Evolutionary conservation across 2,797 vertebrate genomes (phyloP).

Genomic region (Mionectes olivaceus): DNA sequence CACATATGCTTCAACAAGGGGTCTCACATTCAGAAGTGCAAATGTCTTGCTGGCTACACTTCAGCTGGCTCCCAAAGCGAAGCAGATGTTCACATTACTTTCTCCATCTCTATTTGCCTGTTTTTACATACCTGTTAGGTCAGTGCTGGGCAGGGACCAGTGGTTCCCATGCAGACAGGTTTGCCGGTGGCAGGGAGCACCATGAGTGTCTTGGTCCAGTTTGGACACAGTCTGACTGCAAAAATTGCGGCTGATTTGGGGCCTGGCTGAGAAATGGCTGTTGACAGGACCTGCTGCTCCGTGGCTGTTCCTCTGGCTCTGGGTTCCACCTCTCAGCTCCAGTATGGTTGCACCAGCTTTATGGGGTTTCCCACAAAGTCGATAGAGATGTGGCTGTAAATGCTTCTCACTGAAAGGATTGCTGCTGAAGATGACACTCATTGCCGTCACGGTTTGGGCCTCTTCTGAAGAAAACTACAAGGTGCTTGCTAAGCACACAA

Average conservation of each 20-base stretch:
- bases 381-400: neutral
- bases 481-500: neutral
- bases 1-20: neutral
- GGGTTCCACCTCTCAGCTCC: neutral
- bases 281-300: neutral
- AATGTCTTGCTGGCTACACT: neutral
- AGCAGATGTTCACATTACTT: neutral
- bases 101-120: neutral
- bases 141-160: neutral
- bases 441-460: neutral
- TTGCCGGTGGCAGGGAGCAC: neutral
- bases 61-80: neutral
- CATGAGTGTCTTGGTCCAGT: accelerated
- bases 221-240: neutral
- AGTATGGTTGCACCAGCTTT: accelerated
- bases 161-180: accelerated
- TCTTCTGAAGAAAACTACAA: neutral
- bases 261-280: neutral
- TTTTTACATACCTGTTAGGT: neutral
- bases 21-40: neutral
- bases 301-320: neutral
- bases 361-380: neutral
- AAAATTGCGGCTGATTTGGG: neutral
- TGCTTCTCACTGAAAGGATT: neutral
- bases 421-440: neutral